phyloP scores from a whole-genome alignment of 2,113 vertebrate species.

The Bubo bubo region DNA sequence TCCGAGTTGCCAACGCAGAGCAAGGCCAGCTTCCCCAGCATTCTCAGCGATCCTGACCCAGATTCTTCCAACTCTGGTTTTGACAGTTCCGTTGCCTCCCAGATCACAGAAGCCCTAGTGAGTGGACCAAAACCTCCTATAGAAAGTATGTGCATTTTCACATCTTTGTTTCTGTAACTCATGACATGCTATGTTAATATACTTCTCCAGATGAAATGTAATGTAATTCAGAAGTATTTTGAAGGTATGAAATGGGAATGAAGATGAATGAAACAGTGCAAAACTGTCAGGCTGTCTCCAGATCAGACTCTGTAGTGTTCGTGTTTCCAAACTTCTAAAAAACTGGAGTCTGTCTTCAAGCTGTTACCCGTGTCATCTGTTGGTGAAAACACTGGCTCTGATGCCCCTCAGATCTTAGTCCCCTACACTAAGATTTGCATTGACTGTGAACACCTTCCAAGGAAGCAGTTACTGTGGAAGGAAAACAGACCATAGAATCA shows the following conservation, averaged over 20 bases:
- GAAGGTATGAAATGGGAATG: background rate
- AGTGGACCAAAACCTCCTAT: constrained; percentile 94
- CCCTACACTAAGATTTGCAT: background rate
- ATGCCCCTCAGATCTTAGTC: background rate
- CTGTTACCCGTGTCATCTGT: rapidly evolving
- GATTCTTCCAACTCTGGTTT: constrained; percentile 97
- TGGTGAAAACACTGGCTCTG: background rate
- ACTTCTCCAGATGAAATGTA: background rate
- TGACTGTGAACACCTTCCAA: background rate
- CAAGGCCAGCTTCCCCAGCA: constrained; percentile 96
- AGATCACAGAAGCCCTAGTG: constrained; percentile 96
- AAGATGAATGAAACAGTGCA: background rate
- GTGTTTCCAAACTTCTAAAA: background rate
- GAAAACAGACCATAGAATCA: background rate
- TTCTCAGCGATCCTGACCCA: constrained; percentile 95
- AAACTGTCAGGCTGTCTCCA: background rate
- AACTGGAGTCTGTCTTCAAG: background rate
- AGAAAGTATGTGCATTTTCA: constrained; percentile 85
- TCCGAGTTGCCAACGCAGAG: constrained; percentile 97
- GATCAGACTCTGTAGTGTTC: background rate
- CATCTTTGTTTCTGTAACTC: background rate
- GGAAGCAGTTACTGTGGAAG: background rate
- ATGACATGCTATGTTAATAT: background rate
- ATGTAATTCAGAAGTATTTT: background rate
- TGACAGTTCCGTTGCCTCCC: constrained; percentile 96